Evolutionary conservation across 2,113 vertebrate species (phyloP), one percentile per base, ranked within the genome.

Genomic region (Corvus moneduloides): DNA sequence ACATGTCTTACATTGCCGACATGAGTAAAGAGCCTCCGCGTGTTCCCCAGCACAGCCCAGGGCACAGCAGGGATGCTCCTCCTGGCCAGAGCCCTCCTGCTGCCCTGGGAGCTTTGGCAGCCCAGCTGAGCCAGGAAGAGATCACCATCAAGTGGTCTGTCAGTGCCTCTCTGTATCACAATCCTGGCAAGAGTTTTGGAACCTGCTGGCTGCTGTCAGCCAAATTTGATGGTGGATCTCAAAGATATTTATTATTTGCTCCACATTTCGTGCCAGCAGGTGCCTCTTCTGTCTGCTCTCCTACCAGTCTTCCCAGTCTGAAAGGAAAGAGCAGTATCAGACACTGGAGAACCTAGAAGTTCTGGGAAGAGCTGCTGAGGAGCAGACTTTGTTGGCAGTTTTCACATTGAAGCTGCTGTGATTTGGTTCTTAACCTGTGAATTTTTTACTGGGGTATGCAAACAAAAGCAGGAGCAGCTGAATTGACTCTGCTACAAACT

Each of bases 391-490:
- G 59, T 22, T 83, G 72, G 49, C 17, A 89, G 28, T 49, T 86
- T 61, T 84, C 39, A 24, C 63, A 48, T 13, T 41, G 67, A 93
- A 92, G 79, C 68, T 62, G 55, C 68, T 52, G 30, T 16, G 51
- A 90, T 84, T 90, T 63, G 61, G 39, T 75, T 90, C 87, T 78
- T 84, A 75, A 90, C 61, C 39, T 23, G 52, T 37, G 41, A 88
- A 88, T 83, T 83, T 74, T 79, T 63, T 51, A 24, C 69, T 30
- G 21, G 37, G 30, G 5, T 43, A 58, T 33, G 30, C 33, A 33
- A 90, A 90, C 59, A 92, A 93, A 87, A 90, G 85, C 79, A 75
- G 49, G 59, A 89, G 66, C 79, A 89, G 80, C 54, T 26, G 62
- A 84, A 66, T 3, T 62, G 83, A n/a, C 33, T 63, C 30, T 44